phyloP scores from a whole-genome alignment of 2,797 vertebrate genomes.

The Gymnoscopelus braueri region DNA sequence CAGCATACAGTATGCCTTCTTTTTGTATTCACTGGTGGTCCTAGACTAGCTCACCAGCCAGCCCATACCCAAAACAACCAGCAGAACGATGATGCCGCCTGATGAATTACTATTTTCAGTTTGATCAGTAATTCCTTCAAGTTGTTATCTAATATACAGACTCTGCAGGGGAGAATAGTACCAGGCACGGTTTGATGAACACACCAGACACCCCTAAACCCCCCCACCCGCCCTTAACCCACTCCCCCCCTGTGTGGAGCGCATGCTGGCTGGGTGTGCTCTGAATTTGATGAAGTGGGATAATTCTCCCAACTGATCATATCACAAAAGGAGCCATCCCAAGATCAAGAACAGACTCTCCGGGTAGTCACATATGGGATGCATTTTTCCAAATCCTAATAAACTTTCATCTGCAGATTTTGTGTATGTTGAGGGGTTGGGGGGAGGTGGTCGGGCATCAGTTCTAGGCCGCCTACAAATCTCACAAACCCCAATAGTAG shows the following conservation, averaged over 20 bases:
- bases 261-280: slow-evolving; percentile 68
- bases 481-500: slow-evolving; percentile 25
- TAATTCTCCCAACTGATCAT: slow-evolving; percentile 79
- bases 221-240: slow-evolving; percentile 4
- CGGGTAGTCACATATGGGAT: slow-evolving; percentile 81
- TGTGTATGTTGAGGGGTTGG: slow-evolving; percentile 53
- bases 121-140: slow-evolving; percentile 48
- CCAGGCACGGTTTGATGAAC: not conserved
- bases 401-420: slow-evolving; percentile 80
- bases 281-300: slow-evolving; percentile 81
- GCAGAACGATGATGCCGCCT: not conserved
- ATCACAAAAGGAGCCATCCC: slow-evolving; percentile 77
- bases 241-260: slow-evolving; percentile 31
- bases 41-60: not conserved
- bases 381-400: slow-evolving; percentile 80
- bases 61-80: not conserved
- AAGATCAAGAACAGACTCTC: slow-evolving; percentile 79
- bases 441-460: slow-evolving; percentile 48
- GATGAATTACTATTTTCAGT: slow-evolving; percentile 25
- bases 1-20: not conserved
- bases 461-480: slow-evolving; percentile 50
- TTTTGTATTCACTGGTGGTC: not conserved
- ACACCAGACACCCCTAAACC: not conserved
- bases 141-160: slow-evolving; percentile 31
- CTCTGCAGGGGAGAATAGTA: slow-evolving; percentile 6